Conservation (phyloP, 1,140 invertebrate species). For the Cherax destructor region DNA sequence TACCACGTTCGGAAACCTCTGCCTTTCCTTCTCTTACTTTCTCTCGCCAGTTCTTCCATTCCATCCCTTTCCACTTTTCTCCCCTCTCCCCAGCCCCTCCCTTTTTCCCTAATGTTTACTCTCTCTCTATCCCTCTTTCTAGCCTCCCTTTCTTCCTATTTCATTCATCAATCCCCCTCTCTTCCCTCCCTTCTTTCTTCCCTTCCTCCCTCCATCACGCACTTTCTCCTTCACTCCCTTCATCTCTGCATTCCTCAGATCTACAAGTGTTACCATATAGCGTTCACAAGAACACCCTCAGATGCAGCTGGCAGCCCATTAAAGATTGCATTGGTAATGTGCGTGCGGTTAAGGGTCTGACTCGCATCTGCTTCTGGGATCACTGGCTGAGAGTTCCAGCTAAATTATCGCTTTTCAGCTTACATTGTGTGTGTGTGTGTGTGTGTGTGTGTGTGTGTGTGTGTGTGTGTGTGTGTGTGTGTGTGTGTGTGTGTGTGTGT, state of each 20-base stretch:
- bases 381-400: neutral
- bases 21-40: no score
- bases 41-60: no score
- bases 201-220: neutral
- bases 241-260: neutral
- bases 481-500: no score
- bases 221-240: neutral
- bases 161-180: neutral
- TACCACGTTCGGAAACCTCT: no score
- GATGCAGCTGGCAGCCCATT: slow-evolving; percentile 30
- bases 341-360: neutral
- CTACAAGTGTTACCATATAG: slow-evolving; percentile 32
- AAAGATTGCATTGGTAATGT: slow-evolving; percentile 5
- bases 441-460: neutral
- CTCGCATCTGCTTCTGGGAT: neutral
- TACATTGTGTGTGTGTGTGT: neutral
- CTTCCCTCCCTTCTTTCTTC: neutral
- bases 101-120: neutral
- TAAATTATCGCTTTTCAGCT: neutral
- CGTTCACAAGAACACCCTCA: slow-evolving; percentile 21
- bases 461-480: no score
- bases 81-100: neutral
- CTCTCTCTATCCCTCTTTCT: neutral
- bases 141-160: neutral
- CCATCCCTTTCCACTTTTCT: neutral